A percentile compares a stretch with the other conserved stretches of the same genome.
Evolutionary conservation across 2,113 vertebrate genomes (phyloP).

Genomic region (Pogona vitticeps): DNA sequence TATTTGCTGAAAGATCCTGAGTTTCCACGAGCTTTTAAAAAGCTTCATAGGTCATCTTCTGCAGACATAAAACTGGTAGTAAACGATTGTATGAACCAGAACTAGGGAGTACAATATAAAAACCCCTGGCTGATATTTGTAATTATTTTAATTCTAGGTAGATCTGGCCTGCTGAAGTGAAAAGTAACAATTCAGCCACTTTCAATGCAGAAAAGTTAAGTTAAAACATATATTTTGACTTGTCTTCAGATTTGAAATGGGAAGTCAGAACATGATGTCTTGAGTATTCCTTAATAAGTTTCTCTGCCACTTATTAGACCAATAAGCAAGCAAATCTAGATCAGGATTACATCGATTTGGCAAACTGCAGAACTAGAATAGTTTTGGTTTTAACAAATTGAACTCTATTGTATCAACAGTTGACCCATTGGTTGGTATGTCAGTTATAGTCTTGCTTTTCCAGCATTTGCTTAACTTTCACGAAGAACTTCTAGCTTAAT

Average conservation of each 20-base stretch:
- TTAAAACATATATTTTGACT: background rate
- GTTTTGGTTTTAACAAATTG: background rate
- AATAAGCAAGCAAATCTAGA: background rate
- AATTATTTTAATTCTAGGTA: background rate
- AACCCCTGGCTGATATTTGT: background rate
- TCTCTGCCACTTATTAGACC: background rate
- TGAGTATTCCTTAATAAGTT: background rate
- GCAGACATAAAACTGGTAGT: background rate
- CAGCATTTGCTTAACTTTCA: background rate
- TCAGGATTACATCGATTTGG: background rate
- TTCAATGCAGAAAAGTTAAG: background rate
- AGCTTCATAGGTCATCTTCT: background rate
- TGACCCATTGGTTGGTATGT: background rate
- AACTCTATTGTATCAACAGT: background rate
- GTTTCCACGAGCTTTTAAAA: background rate
- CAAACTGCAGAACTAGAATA: background rate
- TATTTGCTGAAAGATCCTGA: background rate
- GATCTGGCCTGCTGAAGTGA: background rate
- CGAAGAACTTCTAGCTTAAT: background rate
- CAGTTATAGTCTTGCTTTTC: background rate
- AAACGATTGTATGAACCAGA: background rate
- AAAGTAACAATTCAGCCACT: background rate
- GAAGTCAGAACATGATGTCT: background rate
- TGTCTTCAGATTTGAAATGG: background rate
- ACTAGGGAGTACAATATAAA: background rate